A percentile compares a stretch with the other conserved stretches of the same genome.
These are phyloP conservation scores for Xenus cinereus DNA, from an alignment of 2,113 vertebrate species.

Conservation along the genomic window DNA sequence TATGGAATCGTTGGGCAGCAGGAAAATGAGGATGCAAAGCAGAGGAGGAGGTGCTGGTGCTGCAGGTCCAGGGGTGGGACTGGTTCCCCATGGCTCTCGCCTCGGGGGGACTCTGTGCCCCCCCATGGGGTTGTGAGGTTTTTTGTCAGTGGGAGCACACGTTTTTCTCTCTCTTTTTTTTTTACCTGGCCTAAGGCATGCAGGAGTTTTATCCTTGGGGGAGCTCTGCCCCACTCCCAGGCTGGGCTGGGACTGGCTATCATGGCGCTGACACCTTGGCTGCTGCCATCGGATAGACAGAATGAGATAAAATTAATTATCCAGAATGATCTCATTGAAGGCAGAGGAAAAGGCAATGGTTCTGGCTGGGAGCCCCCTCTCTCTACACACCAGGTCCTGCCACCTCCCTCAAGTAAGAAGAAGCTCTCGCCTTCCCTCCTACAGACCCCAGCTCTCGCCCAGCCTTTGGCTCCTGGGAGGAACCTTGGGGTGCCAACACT, in stretches of 20 bases:
- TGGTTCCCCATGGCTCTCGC: neutral
- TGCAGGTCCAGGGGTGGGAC: neutral
- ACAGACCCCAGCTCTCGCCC: neutral
- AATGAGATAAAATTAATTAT: neutral
- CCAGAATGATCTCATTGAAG: neutral
- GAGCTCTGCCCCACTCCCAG: neutral
- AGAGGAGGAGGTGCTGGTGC: neutral
- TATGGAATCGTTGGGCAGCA: neutral
- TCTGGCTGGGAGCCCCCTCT: neutral
- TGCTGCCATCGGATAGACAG: neutral
- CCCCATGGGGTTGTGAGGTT: rapidly evolving
- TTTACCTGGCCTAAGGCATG: neutral
- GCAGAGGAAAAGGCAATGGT: neutral
- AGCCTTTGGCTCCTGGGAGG: neutral
- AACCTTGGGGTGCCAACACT: rapidly evolving
- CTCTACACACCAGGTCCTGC: neutral
- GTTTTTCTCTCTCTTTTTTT: neutral
- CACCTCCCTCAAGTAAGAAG: neutral
- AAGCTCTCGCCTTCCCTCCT: neutral
- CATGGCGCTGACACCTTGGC: neutral
- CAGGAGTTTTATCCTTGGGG: neutral
- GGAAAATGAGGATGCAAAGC: neutral
- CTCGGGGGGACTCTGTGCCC: neutral
- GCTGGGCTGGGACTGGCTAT: neutral
- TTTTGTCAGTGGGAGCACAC: rapidly evolving